phyloP scores from a whole-genome alignment of 2,113 vertebrate genomes.

The Spilogale gracilis region DNA sequence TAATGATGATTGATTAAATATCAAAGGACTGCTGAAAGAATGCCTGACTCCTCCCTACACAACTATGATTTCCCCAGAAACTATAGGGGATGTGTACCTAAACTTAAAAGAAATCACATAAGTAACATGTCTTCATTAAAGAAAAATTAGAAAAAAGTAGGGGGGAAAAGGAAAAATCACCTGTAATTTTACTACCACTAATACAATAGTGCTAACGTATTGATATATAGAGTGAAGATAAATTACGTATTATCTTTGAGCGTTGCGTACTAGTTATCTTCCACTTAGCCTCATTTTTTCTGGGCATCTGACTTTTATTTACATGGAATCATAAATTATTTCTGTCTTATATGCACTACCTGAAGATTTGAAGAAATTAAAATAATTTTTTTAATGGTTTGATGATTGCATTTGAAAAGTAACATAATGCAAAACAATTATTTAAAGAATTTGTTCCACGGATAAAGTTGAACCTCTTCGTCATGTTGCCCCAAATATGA shows the following conservation, averaged over 20 bases:
- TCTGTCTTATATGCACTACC: not conserved
- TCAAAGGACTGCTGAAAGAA: not conserved
- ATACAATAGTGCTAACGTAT: not conserved
- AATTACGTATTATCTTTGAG: not conserved
- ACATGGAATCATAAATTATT: not conserved
- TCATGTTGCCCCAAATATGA: not conserved
- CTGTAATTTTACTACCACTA: not conserved
- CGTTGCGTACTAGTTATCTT: not conserved
- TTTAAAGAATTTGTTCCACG: not conserved
- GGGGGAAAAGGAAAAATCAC: not conserved
- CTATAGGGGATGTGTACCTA: not conserved
- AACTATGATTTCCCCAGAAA: not conserved
- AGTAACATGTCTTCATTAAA: not conserved
- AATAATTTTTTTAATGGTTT: conserved; percentile 28
- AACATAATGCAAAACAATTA: not conserved
- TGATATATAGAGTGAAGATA: not conserved
- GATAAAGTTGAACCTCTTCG: not conserved
- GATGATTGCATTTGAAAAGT: not conserved
- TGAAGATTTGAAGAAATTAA: conserved; percentile 16
- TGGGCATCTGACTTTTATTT: not conserved
- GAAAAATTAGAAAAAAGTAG: not conserved
- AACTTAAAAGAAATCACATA: not conserved
- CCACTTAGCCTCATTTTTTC: not conserved
- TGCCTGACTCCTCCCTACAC: not conserved
- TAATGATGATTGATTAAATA: conserved; percentile 11